These are phyloP conservation scores for Tyria jacobaeae DNA, from an alignment of 2,888 invertebrate genomes.

Conservation along the genomic window DNA sequence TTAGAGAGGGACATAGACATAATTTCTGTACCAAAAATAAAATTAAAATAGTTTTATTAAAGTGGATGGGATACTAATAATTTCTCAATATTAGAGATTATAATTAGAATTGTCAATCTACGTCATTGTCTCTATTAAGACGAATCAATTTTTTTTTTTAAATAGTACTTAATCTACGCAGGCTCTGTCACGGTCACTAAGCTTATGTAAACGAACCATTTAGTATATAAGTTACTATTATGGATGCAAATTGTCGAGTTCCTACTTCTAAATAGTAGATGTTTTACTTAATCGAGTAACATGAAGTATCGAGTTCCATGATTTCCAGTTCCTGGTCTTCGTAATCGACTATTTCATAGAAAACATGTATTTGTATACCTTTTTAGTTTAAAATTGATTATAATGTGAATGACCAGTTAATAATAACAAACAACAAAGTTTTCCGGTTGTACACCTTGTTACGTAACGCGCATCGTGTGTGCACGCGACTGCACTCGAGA, in stretches of 20 bases:
- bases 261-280: conserved; percentile 6
- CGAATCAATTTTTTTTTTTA: no score
- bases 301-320: neutral
- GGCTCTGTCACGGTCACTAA: no score
- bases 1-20: no score
- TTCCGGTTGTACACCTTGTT: conserved; percentile 12
- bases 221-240: neutral
- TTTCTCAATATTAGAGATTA: no score
- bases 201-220: neutral
- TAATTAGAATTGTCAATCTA: no score
- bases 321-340: neutral
- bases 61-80: no score
- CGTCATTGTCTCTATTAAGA: no score
- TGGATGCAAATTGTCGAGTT: conserved; percentile 1
- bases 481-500: conserved; percentile 13
- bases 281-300: conserved; percentile 1
- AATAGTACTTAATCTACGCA: no score
- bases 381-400: neutral
- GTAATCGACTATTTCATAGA: neutral
- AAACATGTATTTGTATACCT: no score
- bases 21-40: no score
- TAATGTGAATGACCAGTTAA: conserved; percentile 6
- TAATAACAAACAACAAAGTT: conserved; percentile 16
- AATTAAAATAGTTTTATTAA: no score
- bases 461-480: conserved; percentile 19